A percentile compares a stretch with the other conserved stretches of the same genome.
Conservation (phyloP, 2,888 invertebrate species). For the Orchestes rusci region DNA sequence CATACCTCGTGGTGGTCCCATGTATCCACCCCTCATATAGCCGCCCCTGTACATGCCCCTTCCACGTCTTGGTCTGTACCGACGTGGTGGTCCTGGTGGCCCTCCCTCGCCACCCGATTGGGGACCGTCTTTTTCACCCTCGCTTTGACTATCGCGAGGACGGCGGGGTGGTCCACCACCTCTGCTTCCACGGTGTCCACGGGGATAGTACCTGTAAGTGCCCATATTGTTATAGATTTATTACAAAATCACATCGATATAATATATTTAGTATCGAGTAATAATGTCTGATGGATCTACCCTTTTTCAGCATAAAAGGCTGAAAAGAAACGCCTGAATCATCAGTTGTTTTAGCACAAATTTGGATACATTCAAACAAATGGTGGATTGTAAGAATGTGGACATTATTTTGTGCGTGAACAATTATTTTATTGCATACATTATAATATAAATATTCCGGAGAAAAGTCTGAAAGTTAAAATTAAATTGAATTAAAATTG, state of each 20-base stretch:
- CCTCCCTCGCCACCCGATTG: conserved; percentile 41
- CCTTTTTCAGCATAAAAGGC: conserved; percentile 27
- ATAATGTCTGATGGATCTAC: conserved; percentile 27
- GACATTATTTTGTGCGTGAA: conserved; percentile 20
- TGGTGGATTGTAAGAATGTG: conserved; percentile 21
- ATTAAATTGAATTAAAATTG: too few relatives aligned
- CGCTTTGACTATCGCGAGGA: conserved; percentile 33
- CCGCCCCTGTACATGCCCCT: conserved; percentile 19
- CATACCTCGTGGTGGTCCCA: conserved; percentile 25
- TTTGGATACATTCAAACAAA: conserved; percentile 28
- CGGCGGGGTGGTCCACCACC: conserved; percentile 36
- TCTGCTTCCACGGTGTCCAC: conserved; percentile 50
- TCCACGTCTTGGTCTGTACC: conserved; percentile 47
- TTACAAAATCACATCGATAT: too few relatives aligned
- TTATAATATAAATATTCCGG: not conserved
- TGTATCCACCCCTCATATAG: conserved; percentile 18
- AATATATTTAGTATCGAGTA: too few relatives aligned
- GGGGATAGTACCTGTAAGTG: conserved; percentile 46
- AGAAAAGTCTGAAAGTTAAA: too few relatives aligned
- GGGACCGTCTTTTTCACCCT: conserved; percentile 40
- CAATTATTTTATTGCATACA: not conserved
- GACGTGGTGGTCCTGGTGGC: conserved; percentile 42
- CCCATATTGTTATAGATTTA: too few relatives aligned
- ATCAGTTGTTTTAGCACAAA: conserved; percentile 28
- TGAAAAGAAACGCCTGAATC: conserved; percentile 31